These are phyloP conservation scores for Pseudococcus jackbeardsleyi DNA, from an alignment of 2,888 invertebrate species.

Conservation along the genomic window DNA sequence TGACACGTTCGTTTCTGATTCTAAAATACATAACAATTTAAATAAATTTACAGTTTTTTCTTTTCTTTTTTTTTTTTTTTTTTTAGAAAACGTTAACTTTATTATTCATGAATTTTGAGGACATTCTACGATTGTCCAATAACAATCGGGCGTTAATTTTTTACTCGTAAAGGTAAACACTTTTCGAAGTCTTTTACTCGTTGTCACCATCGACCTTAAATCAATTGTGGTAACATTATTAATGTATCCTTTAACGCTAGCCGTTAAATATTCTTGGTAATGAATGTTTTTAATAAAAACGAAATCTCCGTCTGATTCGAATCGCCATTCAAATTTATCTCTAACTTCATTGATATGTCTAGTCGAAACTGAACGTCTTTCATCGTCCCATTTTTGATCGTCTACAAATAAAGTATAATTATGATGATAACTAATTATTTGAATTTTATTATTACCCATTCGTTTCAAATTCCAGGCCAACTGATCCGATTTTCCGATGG, in stretches of 20 bases:
- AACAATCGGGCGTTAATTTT: not conserved
- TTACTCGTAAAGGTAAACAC: not conserved
- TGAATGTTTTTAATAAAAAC: not conserved
- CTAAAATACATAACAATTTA: no score
- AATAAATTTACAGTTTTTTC: no score
- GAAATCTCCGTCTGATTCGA: not conserved
- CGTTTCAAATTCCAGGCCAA: not conserved
- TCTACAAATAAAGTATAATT: not conserved
- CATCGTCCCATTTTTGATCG: not conserved
- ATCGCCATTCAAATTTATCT: not conserved
- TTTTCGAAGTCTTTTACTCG: not conserved
- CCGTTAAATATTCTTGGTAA: not conserved
- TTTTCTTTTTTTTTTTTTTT: no score
- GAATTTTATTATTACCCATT: not conserved
- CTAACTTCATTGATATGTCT: not conserved
- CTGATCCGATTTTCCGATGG: not conserved
- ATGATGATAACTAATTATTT: not conserved
- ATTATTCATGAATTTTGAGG: not conserved
- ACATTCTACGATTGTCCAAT: not conserved
- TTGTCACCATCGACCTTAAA: not conserved
- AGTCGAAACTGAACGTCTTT: not conserved
- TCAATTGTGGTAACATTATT: not conserved
- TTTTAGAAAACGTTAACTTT: no score
- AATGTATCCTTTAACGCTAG: not conserved
- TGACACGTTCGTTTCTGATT: no score